phyloP scores from a whole-genome alignment of 2,113 vertebrate species.

The Malurus alboscapulatus region DNA sequence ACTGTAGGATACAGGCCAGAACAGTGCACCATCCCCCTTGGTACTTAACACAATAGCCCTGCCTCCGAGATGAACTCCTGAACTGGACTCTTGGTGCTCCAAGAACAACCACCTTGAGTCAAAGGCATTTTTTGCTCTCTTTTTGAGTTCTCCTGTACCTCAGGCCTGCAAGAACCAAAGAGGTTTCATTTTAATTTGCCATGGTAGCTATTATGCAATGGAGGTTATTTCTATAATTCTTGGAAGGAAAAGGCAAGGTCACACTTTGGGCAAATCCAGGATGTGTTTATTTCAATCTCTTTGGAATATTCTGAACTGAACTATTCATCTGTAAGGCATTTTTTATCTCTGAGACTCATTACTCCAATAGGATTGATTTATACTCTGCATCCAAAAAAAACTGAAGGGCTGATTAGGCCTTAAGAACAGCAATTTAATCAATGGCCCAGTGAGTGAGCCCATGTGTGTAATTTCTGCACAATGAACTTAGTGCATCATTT shows the following conservation, averaged over 20 bases:
- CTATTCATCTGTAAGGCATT: not conserved
- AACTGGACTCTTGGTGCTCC: not conserved
- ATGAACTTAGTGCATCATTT: not conserved
- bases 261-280: not conserved
- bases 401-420: not conserved
- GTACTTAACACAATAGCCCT: not conserved
- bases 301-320: not conserved
- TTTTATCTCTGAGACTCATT: not conserved
- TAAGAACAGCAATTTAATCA: conserved; percentile 22
- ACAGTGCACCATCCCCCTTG: not conserved
- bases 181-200: not conserved
- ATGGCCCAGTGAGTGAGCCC: not conserved
- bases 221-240: not conserved
- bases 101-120: not conserved
- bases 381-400: not conserved
- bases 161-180: not conserved
- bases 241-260: not conserved
- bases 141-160: not conserved
- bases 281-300: not conserved
- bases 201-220: accelerated
- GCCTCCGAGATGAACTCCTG: not conserved
- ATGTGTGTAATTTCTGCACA: not conserved
- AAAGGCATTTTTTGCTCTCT: not conserved
- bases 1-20: not conserved
- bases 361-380: not conserved